A percentile compares a stretch with the other conserved stretches of the same genome.
phyloP scores from a whole-genome alignment of 2,797 vertebrate genomes.

The Hyperoplus immaculatus region DNA sequence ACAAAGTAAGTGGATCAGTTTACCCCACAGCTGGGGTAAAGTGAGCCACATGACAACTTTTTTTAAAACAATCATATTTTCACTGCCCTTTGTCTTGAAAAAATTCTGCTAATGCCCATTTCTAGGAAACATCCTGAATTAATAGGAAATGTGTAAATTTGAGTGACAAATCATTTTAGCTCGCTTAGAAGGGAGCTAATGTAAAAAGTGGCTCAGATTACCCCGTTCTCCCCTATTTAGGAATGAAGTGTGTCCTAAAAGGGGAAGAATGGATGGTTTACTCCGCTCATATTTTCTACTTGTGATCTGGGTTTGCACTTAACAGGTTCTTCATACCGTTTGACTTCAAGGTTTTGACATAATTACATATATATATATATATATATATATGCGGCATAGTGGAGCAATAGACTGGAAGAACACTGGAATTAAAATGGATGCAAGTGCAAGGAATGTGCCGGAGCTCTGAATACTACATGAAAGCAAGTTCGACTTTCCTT shows the following conservation, averaged over 20 bases:
- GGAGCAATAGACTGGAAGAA: not conserved
- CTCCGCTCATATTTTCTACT: conserved; percentile 24
- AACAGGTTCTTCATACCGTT: conserved; percentile 45
- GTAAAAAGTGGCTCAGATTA: too few species aligned
- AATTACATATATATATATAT: not conserved
- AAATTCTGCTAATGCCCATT: too few species aligned
- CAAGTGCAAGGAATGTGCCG: conserved; percentile 15
- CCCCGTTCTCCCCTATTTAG: conserved; percentile 3
- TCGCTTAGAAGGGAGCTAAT: too few species aligned
- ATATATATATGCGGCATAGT: not conserved
- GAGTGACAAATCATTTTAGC: too few species aligned
- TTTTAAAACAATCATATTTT: too few species aligned
- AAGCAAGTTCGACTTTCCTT: not conserved
- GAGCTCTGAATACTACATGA: not conserved
- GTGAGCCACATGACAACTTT: too few species aligned
- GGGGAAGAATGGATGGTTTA: conserved; percentile 21
- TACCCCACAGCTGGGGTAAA: too few species aligned
- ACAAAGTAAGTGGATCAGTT: too few species aligned
- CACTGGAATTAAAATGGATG: not conserved
- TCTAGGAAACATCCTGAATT: too few species aligned
- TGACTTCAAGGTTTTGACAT: not conserved
- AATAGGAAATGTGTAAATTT: too few species aligned
- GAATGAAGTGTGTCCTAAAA: conserved; percentile 29
- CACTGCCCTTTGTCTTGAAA: too few species aligned
- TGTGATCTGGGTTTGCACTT: conserved; percentile 31